These are phyloP conservation scores for Suncus etruscus DNA, from an alignment of 2,113 vertebrate genomes.

Conservation along the genomic window DNA sequence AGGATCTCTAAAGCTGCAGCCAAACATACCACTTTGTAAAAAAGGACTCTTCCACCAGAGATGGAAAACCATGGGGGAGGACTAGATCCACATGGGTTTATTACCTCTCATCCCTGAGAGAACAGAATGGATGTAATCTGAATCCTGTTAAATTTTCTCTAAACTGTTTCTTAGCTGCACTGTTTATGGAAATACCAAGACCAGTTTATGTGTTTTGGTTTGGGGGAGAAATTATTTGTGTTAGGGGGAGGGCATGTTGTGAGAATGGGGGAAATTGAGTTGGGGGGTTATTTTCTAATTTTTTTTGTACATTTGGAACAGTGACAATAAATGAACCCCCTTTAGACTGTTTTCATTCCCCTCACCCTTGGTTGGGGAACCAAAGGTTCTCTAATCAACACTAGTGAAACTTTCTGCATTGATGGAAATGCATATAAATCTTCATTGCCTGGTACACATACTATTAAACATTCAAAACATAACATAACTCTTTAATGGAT, in stretches of 20 bases:
- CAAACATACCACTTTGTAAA: slow-evolving; percentile 64
- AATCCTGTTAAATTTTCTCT: slow-evolving; percentile 86
- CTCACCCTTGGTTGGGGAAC: background rate
- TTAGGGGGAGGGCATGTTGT: slow-evolving; percentile 64
- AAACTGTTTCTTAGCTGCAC: slow-evolving; percentile 88
- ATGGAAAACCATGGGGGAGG: slow-evolving; percentile 80
- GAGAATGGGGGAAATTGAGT: slow-evolving; percentile 80
- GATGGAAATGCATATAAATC: background rate
- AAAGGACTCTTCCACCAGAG: slow-evolving; percentile 78
- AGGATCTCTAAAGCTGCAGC: slow-evolving; percentile 88
- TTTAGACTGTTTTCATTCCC: slow-evolving; percentile 76
- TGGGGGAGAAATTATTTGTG: slow-evolving; percentile 79
- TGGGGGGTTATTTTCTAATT: slow-evolving; percentile 90
- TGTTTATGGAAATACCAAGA: slow-evolving; percentile 88
- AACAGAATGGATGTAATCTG: slow-evolving; percentile 84
- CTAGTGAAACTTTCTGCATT: slow-evolving; percentile 24
- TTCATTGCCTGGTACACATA: background rate
- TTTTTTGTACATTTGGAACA: slow-evolving; percentile 93
- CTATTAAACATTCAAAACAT: slow-evolving; percentile 44
- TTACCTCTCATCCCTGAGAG: slow-evolving; percentile 74
- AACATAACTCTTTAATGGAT: background rate
- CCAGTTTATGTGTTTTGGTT: slow-evolving; percentile 86
- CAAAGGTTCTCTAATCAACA: slow-evolving; percentile 22
- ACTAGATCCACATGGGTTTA: slow-evolving; percentile 74
- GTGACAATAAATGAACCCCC: slow-evolving; percentile 90